Conservation (phyloP, 1,140 invertebrate genomes). For the Zaprionus africanus region DNA sequence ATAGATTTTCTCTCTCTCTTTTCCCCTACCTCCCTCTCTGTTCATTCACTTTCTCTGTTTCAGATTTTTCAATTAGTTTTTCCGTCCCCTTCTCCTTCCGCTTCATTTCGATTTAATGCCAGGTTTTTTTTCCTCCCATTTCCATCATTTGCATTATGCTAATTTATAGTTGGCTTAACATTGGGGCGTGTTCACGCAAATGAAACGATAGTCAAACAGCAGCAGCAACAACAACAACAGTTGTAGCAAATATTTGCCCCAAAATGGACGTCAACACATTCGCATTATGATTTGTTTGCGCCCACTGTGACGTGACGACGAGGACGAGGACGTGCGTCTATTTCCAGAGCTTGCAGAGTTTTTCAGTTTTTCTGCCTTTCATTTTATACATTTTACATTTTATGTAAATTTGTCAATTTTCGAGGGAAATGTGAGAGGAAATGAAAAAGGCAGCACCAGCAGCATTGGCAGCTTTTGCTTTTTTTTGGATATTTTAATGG, state of each 20-base stretch:
- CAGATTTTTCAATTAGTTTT: slow-evolving; percentile 32
- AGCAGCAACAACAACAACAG: neutral
- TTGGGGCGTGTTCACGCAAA: slow-evolving; percentile 33
- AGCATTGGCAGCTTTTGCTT: neutral
- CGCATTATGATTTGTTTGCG: slow-evolving; percentile 51
- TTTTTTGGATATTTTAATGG: slow-evolving; percentile 30
- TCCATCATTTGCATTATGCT: slow-evolving; percentile 45
- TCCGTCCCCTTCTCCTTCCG: neutral
- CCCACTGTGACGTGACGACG: slow-evolving; percentile 2
- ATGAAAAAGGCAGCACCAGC: slow-evolving; percentile 26
- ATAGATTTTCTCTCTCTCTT: neutral
- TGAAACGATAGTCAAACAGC: slow-evolving; percentile 46
- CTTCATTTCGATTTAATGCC: neutral
- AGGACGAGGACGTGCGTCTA: neutral
- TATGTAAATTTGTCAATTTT: slow-evolving; percentile 55
- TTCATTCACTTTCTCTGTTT: slow-evolving; percentile 16
- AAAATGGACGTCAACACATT: slow-evolving; percentile 11
- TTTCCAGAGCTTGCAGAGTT: slow-evolving; percentile 8
- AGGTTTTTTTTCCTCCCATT: slow-evolving; percentile 13
- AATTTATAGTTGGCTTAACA: slow-evolving; percentile 37
- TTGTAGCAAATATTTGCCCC: slow-evolving; percentile 41
- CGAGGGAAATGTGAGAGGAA: slow-evolving; percentile 22
- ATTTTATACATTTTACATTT: slow-evolving; percentile 38
- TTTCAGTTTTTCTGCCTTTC: slow-evolving; percentile 15
- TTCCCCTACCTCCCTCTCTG: too few species aligned